Evolutionary conservation across 1,140 invertebrate species (phyloP).

Genomic region (Phenacoccus solenopsis): DNA sequence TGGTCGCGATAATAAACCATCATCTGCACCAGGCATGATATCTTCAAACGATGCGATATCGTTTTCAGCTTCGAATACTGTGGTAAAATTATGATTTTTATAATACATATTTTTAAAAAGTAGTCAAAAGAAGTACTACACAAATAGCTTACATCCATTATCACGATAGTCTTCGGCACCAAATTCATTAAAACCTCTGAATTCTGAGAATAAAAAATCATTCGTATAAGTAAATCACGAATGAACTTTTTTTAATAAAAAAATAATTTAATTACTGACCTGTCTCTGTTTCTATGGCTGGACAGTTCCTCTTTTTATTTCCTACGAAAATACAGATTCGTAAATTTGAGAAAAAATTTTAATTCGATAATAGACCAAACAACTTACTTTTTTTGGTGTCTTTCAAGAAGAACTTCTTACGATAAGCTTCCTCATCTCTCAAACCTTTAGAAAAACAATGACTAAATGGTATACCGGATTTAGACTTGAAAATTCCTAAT

Average conservation of each 20-base stretch:
- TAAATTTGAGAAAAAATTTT: neutral
- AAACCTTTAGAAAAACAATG: neutral
- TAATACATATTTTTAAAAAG: too few species aligned
- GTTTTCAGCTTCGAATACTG: neutral
- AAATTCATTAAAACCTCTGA: slow-evolving; percentile 16
- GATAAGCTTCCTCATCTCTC: neutral
- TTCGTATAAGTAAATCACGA: neutral
- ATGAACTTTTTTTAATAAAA: neutral
- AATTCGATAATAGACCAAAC: neutral
- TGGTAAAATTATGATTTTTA: neutral
- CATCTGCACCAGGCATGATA: neutral
- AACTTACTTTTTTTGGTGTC: neutral
- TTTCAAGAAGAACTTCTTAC: neutral
- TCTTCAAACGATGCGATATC: neutral
- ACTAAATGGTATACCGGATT: slow-evolving; percentile 3
- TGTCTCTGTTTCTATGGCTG: neutral
- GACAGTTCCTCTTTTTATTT: neutral
- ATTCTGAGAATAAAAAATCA: slow-evolving; percentile 8
- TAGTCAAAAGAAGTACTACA: too few species aligned
- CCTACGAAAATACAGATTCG: neutral
- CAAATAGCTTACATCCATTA: neutral
- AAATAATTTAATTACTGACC: neutral
- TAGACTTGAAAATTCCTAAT: neutral
- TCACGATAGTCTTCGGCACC: neutral
- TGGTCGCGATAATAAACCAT: neutral